Conservation (phyloP, 2,113 vertebrate species). For the Pterophyllum scalare region DNA sequence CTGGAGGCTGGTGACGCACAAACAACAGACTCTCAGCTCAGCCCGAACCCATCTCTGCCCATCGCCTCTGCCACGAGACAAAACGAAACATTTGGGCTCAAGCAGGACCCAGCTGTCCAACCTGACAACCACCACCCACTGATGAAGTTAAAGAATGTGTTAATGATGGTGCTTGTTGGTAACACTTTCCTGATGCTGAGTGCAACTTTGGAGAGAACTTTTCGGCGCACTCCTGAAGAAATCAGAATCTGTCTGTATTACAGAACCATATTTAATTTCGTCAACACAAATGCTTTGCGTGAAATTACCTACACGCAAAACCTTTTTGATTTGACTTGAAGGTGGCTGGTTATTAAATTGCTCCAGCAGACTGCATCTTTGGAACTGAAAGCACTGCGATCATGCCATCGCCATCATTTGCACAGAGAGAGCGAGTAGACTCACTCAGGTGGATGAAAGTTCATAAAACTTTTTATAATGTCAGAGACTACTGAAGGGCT, state of each 20-base stretch:
- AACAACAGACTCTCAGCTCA: slow-evolving; percentile 4
- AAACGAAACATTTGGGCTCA: not conserved
- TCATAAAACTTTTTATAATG: slow-evolving; percentile 38
- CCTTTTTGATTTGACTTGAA: slow-evolving; percentile 38
- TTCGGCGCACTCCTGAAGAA: slow-evolving; percentile 27
- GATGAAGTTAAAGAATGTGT: not conserved
- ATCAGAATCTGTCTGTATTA: slow-evolving; percentile 4
- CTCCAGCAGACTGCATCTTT: slow-evolving; percentile 2
- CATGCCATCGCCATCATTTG: slow-evolving; percentile 11
- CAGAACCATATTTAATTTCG: slow-evolving; percentile 42
- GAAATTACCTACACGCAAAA: not conserved
- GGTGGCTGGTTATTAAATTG: slow-evolving; percentile 10
- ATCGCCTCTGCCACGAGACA: not conserved
- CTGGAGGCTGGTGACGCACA: slow-evolving; percentile 5
- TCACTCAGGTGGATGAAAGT: slow-evolving; percentile 12
- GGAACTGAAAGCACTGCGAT: slow-evolving; percentile 57
- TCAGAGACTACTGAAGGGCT: slow-evolving; percentile 55
- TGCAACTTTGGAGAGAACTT: slow-evolving; percentile 22
- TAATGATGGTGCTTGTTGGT: not conserved
- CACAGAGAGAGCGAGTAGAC: slow-evolving; percentile 13
- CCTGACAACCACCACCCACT: not conserved
- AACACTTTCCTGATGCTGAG: not conserved
- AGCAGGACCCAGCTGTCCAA: slow-evolving; percentile 32
- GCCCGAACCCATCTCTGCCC: not conserved
- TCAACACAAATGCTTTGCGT: slow-evolving; percentile 23